These are phyloP conservation scores for Anthonomus grandis DNA, from an alignment of 1,140 invertebrate species.

Conservation along the genomic window DNA sequence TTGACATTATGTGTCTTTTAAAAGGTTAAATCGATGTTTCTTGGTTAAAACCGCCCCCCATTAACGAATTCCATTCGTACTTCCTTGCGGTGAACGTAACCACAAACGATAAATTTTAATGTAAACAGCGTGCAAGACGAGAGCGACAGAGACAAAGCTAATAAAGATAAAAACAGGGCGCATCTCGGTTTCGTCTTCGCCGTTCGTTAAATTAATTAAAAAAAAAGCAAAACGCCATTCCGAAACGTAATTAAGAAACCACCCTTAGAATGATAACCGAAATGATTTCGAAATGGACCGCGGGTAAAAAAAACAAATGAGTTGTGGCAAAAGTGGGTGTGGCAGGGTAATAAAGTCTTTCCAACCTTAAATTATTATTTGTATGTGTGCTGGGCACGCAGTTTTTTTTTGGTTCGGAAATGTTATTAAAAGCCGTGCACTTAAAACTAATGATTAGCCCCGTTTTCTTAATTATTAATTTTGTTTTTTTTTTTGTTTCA, in stretches of 20 bases:
- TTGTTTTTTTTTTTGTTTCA: conserved; percentile 53
- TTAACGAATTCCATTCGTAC: too few relatives aligned
- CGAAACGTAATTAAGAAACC: conserved; percentile 29
- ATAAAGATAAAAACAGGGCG: background rate
- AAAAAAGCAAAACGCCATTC: conserved; percentile 10
- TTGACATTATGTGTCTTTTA: too few relatives aligned
- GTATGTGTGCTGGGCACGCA: conserved; percentile 19
- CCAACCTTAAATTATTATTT: too few relatives aligned
- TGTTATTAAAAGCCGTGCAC: background rate
- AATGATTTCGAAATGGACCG: conserved; percentile 30
- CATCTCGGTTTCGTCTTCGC: conserved; percentile 2
- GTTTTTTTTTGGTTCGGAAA: conserved; percentile 1
- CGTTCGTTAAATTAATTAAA: conserved; percentile 20
- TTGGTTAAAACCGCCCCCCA: too few relatives aligned
- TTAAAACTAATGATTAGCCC: background rate
- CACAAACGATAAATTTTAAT: too few relatives aligned
- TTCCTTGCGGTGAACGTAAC: too few relatives aligned
- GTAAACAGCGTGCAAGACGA: too few relatives aligned
- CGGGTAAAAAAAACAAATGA: conserved; percentile 26
- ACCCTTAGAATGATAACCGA: conserved; percentile 27
- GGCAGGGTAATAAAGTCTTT: conserved; percentile 25
- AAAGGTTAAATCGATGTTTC: too few relatives aligned
- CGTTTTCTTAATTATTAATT: background rate
- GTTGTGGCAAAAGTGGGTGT: conserved; percentile 26
- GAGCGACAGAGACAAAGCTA: too few relatives aligned